Evolutionary conservation across 2,888 invertebrate genomes (phyloP), one percentile per base, ranked within the genome.

Genomic region (Cerastis rubricosa): DNA sequence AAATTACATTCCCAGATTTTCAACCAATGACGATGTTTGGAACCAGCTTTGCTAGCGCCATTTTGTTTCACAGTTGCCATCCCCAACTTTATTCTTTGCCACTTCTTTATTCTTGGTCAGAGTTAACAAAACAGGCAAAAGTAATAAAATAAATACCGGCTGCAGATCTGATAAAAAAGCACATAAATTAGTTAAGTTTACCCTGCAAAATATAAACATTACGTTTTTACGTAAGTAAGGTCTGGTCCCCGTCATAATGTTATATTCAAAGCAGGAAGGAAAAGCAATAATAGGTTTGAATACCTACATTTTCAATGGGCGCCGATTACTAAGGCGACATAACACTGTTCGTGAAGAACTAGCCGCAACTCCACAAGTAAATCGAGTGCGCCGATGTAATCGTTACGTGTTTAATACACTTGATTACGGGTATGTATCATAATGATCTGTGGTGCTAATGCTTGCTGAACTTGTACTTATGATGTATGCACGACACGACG

Each of bases 381-480:
- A 81, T 71, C 65, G 67, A 59, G 29, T 66, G 68, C 70, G 47
- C 43, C 77, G 80, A 85, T 77, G 81, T 80, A 86, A 86, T 69
- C 63, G 59, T 86, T 86, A 78, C 83, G 74, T 70, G 66, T 76
- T 67, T 71, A 83, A 75, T 67, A 76, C 70, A 86, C 74, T 74
- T 72, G 83, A 86, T 86, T 86, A 76, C 71, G 67, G 76, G 54
- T 63, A 66, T 69, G 61, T 69, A 83, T 83, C 80, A 76, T 85
- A 74, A 74, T 74, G 64, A 72, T 76, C 40, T 71, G 47, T 74
- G 35, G 59, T 70, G 35, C 19, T 57, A 71, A 51, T 71, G 43
- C 71, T 75, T 57, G 66, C 45, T 83, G 67, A 73, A 77, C 77
- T 80, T 85, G 80, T 85, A 74, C 73, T n/a, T 45, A 43, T 2